Percentiles rank a stretch among this genome's conserved stretches.
phyloP scores from a whole-genome alignment of 1,140 invertebrate species.

The Ceratosolen solmsi region DNA sequence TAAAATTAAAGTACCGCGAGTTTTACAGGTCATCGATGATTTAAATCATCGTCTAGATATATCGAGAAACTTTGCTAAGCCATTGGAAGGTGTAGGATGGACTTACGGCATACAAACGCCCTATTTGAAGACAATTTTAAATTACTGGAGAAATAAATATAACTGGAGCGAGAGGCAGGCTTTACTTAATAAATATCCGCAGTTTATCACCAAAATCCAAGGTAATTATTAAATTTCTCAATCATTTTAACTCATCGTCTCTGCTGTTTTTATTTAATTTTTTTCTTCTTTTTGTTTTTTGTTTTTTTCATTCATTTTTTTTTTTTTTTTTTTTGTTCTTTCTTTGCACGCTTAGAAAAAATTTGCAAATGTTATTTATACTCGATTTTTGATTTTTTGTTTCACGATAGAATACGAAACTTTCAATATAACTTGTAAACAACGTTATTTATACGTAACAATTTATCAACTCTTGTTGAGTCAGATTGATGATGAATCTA shows the following conservation, averaged over 20 bases:
- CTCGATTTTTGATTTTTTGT: too few species aligned
- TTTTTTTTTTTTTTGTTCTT: too few species aligned
- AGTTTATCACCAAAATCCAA: constrained; percentile 81
- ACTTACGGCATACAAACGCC: constrained; percentile 81
- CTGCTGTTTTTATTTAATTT: too few species aligned
- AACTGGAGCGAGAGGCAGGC: constrained; percentile 79
- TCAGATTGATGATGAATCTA: too few species aligned
- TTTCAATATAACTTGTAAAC: too few species aligned
- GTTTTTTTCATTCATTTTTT: not conserved
- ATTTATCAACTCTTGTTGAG: too few species aligned
- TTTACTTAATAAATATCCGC: constrained; percentile 81
- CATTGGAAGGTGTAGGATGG: constrained; percentile 77
- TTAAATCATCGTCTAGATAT: constrained; percentile 66
- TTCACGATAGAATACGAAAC: too few species aligned
- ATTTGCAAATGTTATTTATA: too few species aligned
- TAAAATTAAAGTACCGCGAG: too few species aligned
- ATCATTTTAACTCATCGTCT: too few species aligned
- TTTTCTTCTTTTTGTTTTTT: not conserved
- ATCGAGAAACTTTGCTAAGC: constrained; percentile 69
- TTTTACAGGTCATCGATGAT: constrained; percentile 66
- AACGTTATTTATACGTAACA: too few species aligned
- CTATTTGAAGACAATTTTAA: constrained; percentile 77
- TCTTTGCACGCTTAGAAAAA: too few species aligned
- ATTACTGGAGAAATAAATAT: constrained; percentile 84
- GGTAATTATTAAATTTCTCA: constrained; percentile 64